Base-by-base conservation (phyloP, 2,797 vertebrate species). In the Borostomias antarcticus region DNA sequence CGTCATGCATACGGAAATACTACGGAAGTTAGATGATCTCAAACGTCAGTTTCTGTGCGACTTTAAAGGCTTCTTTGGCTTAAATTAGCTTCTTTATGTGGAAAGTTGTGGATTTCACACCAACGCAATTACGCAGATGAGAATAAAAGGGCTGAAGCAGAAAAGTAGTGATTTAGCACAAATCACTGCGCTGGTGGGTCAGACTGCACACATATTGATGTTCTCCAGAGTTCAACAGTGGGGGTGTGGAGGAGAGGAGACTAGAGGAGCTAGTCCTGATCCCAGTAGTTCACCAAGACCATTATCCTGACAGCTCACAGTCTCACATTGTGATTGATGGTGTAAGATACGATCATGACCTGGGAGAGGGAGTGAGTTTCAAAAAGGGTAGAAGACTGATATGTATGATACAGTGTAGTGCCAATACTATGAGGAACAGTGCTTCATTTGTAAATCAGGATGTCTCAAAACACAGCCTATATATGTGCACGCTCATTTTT, bases 21-120 rank as follows among this genome's bases (percentile, higher is more conserved):
- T n/a, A n/a, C n/a, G n/a, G n/a, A n/a, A n/a, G n/a, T n/a, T n/a
- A n/a, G n/a, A n/a, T n/a, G n/a, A n/a, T n/a, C n/a, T n/a, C n/a
- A n/a, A n/a, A n/a, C n/a, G n/a, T n/a, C n/a, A n/a, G n/a, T n/a
- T n/a, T n/a, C n/a, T n/a, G n/a, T n/a, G n/a, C n/a, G n/a, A n/a
- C n/a, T n/a, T n/a, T n/a, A n/a, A n/a, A n/a, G n/a, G n/a, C n/a
- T n/a, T n/a, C n/a, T n/a, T 60, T 56, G 59, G 43, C 35, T 40
- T 67, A 67, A 58, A 67, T 67, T 48, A 47, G 54, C 43, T 25
- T 37, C 15, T 29, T 13, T 13, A 32, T 58, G 62, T 51, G 66
- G 33, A 57, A 10, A 21, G 26, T 21, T 21, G 35, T 29, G 32
- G 50, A 52, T 26, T 60, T 52, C 21, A 30, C 21, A 37, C 21